These are phyloP conservation scores for Callospermophilus lateralis DNA, from an alignment of 2,113 vertebrate species.

Conservation along the genomic window DNA sequence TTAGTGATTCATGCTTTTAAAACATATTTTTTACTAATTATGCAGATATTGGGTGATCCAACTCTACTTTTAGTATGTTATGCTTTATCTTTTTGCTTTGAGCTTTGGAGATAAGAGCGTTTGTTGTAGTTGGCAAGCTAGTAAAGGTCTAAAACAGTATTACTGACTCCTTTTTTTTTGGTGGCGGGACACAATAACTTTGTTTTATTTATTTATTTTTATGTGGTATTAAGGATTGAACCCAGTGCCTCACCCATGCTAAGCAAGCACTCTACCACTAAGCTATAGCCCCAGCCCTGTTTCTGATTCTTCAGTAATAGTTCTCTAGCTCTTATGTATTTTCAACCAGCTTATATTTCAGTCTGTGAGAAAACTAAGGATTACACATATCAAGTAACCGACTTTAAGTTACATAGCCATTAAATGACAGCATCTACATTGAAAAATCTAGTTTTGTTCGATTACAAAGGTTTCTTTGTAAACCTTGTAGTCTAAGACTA, in stretches of 20 bases:
- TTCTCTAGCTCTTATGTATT: neutral
- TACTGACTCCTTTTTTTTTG: neutral
- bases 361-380: neutral
- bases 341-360: neutral
- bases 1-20: slow-evolving; percentile 29
- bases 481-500: neutral
- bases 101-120: slow-evolving; percentile 9
- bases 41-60: neutral
- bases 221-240: too few species aligned
- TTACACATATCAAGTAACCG: neutral
- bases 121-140: neutral
- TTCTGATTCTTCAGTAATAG: neutral
- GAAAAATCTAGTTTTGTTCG: slow-evolving; percentile 11
- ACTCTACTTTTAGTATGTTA: neutral
- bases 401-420: neutral
- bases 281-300: neutral
- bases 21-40: slow-evolving; percentile 42
- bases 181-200: too few species aligned
- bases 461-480: neutral
- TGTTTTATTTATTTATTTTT: too few species aligned
- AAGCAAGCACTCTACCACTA: too few species aligned
- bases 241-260: too few species aligned
- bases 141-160: neutral
- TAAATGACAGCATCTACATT: neutral
- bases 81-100: slow-evolving; percentile 10